Evolutionary conservation across 2,797 vertebrate genomes (phyloP), one percentile per base, ranked within the genome.

Genomic region (Zonotrichia albicollis): DNA sequence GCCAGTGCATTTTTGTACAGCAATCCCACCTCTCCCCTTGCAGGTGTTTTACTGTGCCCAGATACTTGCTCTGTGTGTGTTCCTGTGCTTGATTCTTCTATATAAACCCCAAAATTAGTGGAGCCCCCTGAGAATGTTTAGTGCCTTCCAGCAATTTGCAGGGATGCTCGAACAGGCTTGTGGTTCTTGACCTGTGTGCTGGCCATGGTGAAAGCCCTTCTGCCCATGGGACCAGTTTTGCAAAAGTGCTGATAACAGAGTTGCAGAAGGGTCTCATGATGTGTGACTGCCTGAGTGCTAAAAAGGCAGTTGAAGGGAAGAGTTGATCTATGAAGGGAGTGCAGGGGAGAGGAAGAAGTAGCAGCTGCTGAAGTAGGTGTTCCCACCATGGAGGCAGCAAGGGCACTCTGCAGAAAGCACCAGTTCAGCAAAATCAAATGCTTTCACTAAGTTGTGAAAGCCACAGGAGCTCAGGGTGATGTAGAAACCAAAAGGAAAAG

Each of bases 1-100:
- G 38, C 42, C 66, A 66, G 73, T 36, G 4, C 6, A 2, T 81
- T 51, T 30, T 58, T 58, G 54, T 43, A 51, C 22, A 60, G 51
- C 0, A 0, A 32, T 10, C 17, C 13, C 4, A 19, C 40, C 25
- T 71, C 19, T 65, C 27, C 42, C 11, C 32, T n/a, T 77, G 34
- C 45, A 62, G 6, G 10, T 45, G 21, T 58, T 6, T 70, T 66
- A 22, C 5, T 64, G 53, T 27, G 42, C 32, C 27, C 57, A 55
- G 22, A 21, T 51, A 48, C 4, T 74, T 61, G 32, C 38, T 87
- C 0, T 23, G 6, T 19, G 2, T 40, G 1, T 45, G 22, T n/a
- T 62, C 65, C 53, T 55, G 36, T 36, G 20, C 43, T 76, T 55
- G 29, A 29, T 81, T 57, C 29, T 67, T 85, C 61, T 53, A 2